Conservation (phyloP, 2,888 invertebrate genomes). For the Pollenia amentaria region DNA sequence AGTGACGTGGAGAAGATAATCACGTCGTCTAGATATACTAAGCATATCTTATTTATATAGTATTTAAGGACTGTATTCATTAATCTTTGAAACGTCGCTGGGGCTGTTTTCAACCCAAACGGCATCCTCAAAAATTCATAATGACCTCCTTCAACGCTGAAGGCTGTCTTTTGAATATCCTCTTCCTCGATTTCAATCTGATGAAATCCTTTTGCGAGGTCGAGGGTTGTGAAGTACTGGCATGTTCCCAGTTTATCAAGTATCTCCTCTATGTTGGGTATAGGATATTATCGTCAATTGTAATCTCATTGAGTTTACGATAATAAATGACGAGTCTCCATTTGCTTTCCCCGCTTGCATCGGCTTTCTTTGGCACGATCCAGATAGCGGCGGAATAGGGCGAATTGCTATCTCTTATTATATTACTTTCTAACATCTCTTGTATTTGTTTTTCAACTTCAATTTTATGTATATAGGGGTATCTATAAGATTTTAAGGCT, state of each 20-base stretch:
- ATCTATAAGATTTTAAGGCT: background rate
- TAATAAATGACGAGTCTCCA: conserved; percentile 63
- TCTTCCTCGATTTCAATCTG: conserved; percentile 70
- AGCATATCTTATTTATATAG: conserved; percentile 62
- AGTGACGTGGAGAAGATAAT: conserved; percentile 69
- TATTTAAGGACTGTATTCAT: conserved; percentile 71
- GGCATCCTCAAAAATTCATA: conserved; percentile 74
- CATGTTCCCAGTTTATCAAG: conserved; percentile 54
- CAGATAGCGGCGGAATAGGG: too few relatives aligned
- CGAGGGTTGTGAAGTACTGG: conserved; percentile 69
- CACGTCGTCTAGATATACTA: conserved; percentile 73
- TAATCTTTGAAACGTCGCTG: conserved; percentile 73
- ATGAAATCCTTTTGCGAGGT: conserved; percentile 73
- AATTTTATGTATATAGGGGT: background rate
- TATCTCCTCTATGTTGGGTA: conserved; percentile 61
- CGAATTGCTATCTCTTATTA: too few relatives aligned
- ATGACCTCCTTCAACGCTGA: conserved; percentile 64
- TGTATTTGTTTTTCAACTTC: background rate
- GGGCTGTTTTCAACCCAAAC: conserved; percentile 74
- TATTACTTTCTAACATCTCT: background rate
- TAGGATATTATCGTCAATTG: conserved; percentile 60
- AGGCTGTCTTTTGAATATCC: conserved; percentile 72
- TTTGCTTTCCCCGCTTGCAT: conserved; percentile 49
- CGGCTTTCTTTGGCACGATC: conserved; percentile 49
- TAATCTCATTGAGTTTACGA: conserved; percentile 58